Conservation (phyloP, 2,797 vertebrate species). For the Scleropages formosus region DNA sequence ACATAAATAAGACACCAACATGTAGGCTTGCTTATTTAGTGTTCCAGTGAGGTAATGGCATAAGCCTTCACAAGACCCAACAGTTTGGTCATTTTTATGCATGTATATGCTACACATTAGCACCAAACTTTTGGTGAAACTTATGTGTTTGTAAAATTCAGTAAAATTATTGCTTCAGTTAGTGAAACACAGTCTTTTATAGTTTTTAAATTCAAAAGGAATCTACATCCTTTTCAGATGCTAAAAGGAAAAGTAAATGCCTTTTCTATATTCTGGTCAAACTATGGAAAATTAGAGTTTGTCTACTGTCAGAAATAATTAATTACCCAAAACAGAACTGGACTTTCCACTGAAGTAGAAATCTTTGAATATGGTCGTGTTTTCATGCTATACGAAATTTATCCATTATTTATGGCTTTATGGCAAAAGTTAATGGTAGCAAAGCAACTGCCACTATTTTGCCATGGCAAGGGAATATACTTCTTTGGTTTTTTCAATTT, state of each 20-base stretch:
- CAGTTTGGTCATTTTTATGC: background rate
- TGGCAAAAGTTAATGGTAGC: background rate
- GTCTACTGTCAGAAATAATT: background rate
- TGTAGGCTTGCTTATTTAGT: constrained; percentile 1
- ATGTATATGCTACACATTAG: background rate
- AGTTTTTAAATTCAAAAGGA: background rate
- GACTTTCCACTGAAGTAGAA: constrained; percentile 5
- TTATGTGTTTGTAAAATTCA: background rate
- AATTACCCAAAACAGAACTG: background rate
- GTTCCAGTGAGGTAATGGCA: background rate
- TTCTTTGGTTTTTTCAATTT: constrained; percentile 5
- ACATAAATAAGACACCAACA: constrained; percentile 16
- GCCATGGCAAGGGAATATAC: background rate
- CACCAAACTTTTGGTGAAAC: background rate
- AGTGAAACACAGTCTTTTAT: constrained; percentile 3
- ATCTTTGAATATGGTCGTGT: background rate
- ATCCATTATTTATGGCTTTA: background rate
- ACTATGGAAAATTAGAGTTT: constrained; percentile 4
- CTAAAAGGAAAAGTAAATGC: background rate
- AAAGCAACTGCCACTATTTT: background rate
- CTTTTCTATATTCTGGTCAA: background rate
- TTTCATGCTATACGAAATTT: background rate
- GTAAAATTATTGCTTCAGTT: background rate
- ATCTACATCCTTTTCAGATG: background rate
- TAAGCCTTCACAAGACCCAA: background rate